phyloP scores from a whole-genome alignment of 2,888 invertebrate genomes.

The Cryptocheilus praepositus region DNA sequence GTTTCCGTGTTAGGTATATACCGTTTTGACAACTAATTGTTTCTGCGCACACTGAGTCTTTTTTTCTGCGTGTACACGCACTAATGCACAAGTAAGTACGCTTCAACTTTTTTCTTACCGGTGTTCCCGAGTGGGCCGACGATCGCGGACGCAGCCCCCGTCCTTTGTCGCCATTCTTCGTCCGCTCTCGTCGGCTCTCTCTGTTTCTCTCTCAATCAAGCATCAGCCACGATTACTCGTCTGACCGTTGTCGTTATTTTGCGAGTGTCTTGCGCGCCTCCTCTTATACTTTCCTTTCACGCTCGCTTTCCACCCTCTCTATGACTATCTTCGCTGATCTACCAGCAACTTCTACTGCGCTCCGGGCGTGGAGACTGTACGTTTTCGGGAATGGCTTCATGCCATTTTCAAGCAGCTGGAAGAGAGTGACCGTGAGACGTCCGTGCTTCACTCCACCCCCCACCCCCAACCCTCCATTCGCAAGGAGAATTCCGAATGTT shows the following conservation, averaged over 20 bases:
- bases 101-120: constrained; percentile 9
- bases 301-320: constrained; percentile 1
- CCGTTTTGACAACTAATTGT: constrained; percentile 2
- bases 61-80: constrained; percentile 18
- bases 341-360: too few species aligned
- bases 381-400: constrained; percentile 21
- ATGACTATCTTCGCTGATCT: background rate
- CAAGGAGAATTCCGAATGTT: too few species aligned
- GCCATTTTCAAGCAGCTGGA: constrained; percentile 31
- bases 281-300: background rate
- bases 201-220: background rate
- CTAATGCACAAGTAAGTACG: constrained; percentile 31
- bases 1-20: background rate
- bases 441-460: constrained; percentile 12
- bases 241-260: background rate
- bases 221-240: too few species aligned
- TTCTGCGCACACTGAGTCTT: constrained; percentile 13
- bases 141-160: too few species aligned
- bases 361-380: too few species aligned
- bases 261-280: background rate
- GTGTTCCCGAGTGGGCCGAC: background rate
- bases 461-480: too few species aligned
- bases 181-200: background rate
- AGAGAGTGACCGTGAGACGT: constrained; percentile 30
- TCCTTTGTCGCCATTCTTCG: constrained; percentile 14